Conservation (phyloP, 2,888 invertebrate species). For the Anarsia innoxiella region DNA sequence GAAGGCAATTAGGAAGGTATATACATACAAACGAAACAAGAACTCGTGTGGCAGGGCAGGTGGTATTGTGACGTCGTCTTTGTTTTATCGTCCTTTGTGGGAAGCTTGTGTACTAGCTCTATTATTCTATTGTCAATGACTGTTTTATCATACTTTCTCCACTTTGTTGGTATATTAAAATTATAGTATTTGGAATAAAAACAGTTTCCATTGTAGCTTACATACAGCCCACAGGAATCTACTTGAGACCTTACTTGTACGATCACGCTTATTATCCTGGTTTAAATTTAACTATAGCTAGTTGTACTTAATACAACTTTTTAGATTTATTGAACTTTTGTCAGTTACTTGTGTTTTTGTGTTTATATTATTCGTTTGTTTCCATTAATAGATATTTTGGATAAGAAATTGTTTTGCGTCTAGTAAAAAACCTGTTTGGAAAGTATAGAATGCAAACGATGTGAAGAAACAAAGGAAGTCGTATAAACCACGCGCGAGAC, state of each 20-base stretch:
- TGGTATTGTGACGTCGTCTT: conserved; percentile 13
- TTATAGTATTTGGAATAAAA: conserved; percentile 7
- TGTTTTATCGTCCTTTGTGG: conserved; percentile 23
- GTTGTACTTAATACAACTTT: no score
- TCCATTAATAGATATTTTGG: no score
- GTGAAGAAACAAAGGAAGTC: conserved; percentile 64
- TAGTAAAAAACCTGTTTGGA: no score
- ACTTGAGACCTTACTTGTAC: no score
- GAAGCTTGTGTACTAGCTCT: conserved; percentile 21
- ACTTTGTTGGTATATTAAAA: no score
- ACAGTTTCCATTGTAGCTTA: no score
- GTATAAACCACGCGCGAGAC: conserved; percentile 55
- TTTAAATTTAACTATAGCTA: no score
- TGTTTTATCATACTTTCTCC: conserved; percentile 24
- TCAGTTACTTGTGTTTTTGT: no score
- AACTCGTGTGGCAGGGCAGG: conserved; percentile 1
- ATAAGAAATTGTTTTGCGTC: no score
- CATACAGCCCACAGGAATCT: conserved; percentile 1
- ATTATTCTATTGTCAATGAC: conserved; percentile 21
- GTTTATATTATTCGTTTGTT: no score
- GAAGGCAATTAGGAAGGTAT: neutral
- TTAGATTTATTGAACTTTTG: no score
- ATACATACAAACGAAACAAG: neutral
- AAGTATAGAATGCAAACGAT: conserved; percentile 40
- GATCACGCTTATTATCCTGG: no score